Evolutionary conservation across 64 coral and sea anemone genomes (phyloP), one percentile per base, ranked within the genome.

Genomic region (Stichodactyla helianthus): DNA sequence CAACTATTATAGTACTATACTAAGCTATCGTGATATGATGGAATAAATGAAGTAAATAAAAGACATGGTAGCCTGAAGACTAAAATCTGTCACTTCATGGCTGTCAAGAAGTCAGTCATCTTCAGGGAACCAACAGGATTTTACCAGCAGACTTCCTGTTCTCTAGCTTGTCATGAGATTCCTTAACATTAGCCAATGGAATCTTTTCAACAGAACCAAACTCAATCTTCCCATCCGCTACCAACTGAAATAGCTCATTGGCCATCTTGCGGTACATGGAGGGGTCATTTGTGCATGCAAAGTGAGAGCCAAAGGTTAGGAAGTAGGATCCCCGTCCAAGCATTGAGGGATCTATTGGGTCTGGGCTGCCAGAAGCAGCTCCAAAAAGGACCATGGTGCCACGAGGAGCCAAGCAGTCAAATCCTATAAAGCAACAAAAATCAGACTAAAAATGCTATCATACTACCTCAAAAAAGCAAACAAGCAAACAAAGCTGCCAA

Each of bases 311-410:
- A 76, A 85, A 94, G 10, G 93, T 94, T 27, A 88, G 61, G 22
- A 77, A 91, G 60, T 88, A 91, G 12, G 93, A 89, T 11, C 93
- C 93, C 55, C 56, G 88, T 18, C 85, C 86, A 10, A 94, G 53
- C 8, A 70, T 22, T 19, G 8, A 7, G 81, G 83, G 54, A 50
- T 94, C 70, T 20, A 94, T 81, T 23, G 89, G 93, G 53, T 87
- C 89, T 5, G 89, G 78, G 19, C 79, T 89, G 17, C 93, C 93
- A 10, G 93, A 91, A 4, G 93, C 93, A 44, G 6, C 61, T 44
- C 93, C 93, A 84, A 88, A 94, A 51, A 82, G 56, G 4, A 94
- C 89, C 86, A 94, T 90, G 2, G 93, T 94, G 50, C 93, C 93
- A 65, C 93, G 65, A 5, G 85, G 85, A 4, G 85, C 86, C 51